Evolutionary conservation across 35 echinoderm and acorn worm species (phyloP).

Genomic region (Acanthaster planci): DNA sequence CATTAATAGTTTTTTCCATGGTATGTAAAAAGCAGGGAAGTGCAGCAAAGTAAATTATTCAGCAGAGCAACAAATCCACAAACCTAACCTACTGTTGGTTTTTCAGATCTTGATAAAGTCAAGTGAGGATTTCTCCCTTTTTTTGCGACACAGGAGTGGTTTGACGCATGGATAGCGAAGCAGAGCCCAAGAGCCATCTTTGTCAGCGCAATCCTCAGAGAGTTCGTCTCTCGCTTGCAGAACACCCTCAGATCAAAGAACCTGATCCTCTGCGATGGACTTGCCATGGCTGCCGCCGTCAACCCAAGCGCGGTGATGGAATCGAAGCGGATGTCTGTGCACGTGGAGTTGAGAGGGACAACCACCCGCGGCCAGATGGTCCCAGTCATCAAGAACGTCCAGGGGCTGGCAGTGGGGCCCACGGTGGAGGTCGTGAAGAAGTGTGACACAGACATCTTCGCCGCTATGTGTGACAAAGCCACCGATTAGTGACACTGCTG

Average conservation of each 20-base stretch:
- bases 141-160: conserved; percentile 43
- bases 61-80: too few relatives aligned
- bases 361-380: conserved; percentile 46
- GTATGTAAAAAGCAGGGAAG: too few relatives aligned
- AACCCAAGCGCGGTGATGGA: background rate
- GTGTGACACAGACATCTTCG: background rate
- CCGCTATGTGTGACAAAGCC: background rate
- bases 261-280: background rate
- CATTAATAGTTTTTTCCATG: too few relatives aligned
- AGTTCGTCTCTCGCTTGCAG: background rate
- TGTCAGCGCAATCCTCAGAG: conserved; percentile 3
- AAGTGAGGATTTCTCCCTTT: background rate
- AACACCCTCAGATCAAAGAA: background rate
- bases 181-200: conserved; percentile 33
- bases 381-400: background rate
- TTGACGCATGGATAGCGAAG: conserved; percentile 15
- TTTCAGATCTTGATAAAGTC: too few relatives aligned
- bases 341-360: conserved; percentile 36
- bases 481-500: background rate
- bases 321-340: background rate
- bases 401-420: background rate
- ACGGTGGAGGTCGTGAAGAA: background rate
- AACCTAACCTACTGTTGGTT: too few relatives aligned
- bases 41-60: too few relatives aligned
- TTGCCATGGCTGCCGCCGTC: conserved; percentile 36